Evolutionary conservation across 2,113 vertebrate species (phyloP).

Genomic region (Archocentrus centrarchus): DNA sequence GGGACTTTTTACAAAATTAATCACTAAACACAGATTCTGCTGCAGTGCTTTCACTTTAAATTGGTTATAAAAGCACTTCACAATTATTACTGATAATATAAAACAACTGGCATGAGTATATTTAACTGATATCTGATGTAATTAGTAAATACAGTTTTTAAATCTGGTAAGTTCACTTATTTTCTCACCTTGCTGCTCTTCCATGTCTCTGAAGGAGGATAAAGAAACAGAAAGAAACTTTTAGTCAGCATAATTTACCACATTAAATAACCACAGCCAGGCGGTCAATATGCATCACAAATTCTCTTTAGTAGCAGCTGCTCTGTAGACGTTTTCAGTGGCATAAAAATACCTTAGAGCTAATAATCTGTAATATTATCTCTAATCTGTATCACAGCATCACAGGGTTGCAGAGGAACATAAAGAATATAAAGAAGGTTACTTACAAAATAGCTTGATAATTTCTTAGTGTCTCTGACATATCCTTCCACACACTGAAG

Average conservation of each 20-base stretch:
- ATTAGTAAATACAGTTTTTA: not conserved
- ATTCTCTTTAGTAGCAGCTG: not conserved
- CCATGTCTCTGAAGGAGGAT: not conserved
- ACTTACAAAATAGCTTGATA: conserved; percentile 4
- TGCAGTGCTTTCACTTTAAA: not conserved
- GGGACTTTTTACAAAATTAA: too few relatives aligned
- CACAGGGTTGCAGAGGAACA: not conserved
- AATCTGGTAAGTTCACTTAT: not conserved
- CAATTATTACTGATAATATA: too few relatives aligned
- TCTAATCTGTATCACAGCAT: not conserved
- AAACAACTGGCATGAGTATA: too few relatives aligned
- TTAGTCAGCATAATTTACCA: not conserved
- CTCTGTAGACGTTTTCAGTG: not conserved
- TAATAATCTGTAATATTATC: not conserved
- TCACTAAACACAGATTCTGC: not conserved
- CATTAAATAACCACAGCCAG: not conserved
- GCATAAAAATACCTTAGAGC: fast-evolving
- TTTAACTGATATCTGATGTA: too few relatives aligned
- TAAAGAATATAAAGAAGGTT: not conserved
- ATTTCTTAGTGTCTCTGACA: not conserved
- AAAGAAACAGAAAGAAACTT: not conserved
- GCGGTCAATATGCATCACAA: not conserved
- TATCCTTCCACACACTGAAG: not conserved
- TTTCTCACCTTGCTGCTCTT: not conserved
- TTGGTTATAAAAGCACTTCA: too few relatives aligned